Evolutionary conservation across 2,797 vertebrate genomes (phyloP).

Genomic region (Cryptoprocta ferox): DNA sequence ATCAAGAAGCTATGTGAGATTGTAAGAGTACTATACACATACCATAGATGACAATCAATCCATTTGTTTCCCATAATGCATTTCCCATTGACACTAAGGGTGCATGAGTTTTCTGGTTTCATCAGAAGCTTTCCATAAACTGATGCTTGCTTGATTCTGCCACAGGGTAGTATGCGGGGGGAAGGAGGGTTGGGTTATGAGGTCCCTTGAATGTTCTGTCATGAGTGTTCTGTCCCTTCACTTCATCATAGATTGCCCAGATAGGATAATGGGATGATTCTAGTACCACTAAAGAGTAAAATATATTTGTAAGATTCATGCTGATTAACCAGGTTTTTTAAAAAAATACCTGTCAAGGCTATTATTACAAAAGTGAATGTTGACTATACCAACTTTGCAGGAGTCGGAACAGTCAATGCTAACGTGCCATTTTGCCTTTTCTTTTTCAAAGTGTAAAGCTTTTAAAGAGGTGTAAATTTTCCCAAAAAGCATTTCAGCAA

Average conservation of each 20-base stretch:
- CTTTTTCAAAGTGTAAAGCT: neutral
- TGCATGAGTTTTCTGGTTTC: neutral
- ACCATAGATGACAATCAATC: neutral
- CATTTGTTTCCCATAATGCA: neutral
- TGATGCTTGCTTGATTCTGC: neutral
- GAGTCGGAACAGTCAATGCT: neutral
- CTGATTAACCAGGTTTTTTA: neutral
- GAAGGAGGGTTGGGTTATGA: neutral
- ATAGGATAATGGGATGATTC: neutral
- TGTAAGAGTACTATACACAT: neutral
- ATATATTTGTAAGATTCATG: neutral
- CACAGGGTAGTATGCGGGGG: neutral
- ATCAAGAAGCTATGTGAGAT: neutral
- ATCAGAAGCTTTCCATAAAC: neutral
- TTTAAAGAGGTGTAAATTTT: constrained; percentile 52
- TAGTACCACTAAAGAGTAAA: neutral
- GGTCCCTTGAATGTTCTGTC: neutral
- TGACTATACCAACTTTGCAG: neutral
- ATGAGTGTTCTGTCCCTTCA: neutral
- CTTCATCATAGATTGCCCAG: neutral
- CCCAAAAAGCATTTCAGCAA: constrained; percentile 10
- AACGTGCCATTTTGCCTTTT: constrained; percentile 31
- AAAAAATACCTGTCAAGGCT: neutral
- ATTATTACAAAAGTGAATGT: neutral
- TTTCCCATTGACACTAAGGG: neutral